These are phyloP conservation scores for Panonychus citri DNA, from an alignment of 1,140 invertebrate genomes.

Conservation along the genomic window DNA sequence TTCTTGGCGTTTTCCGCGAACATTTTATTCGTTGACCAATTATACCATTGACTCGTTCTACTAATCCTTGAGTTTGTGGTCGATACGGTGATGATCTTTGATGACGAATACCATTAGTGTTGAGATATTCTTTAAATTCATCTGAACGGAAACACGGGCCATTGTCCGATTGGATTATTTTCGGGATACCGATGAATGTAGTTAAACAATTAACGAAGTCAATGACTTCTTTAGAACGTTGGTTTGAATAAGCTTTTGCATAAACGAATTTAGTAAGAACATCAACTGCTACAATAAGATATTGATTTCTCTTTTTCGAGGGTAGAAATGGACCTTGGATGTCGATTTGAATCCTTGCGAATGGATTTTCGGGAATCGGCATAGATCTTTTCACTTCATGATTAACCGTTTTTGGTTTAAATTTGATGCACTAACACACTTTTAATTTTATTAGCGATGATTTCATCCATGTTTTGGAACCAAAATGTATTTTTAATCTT, in stretches of 20 bases:
- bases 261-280: not conserved
- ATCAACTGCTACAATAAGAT: not conserved
- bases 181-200: not conserved
- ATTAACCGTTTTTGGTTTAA: not conserved
- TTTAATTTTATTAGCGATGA: not conserved
- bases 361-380: not conserved
- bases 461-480: not conserved
- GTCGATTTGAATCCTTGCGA: not conserved
- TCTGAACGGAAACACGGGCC: not conserved
- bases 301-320: not conserved
- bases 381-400: not conserved
- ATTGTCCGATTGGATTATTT: not conserved
- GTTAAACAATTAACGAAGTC: not conserved
- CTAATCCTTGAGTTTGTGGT: not conserved
- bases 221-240: not conserved
- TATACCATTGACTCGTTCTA: not conserved
- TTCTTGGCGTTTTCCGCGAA: not conserved
- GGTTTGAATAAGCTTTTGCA: not conserved
- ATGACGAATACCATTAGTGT: not conserved
- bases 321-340: not conserved
- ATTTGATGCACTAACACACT: not conserved
- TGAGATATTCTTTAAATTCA: not conserved
- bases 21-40: not conserved
- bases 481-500: not conserved
- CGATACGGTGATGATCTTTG: not conserved